Evolutionary conservation across 92 coral and sea anemone genomes (phyloP).

Genomic region (Porites rus): DNA sequence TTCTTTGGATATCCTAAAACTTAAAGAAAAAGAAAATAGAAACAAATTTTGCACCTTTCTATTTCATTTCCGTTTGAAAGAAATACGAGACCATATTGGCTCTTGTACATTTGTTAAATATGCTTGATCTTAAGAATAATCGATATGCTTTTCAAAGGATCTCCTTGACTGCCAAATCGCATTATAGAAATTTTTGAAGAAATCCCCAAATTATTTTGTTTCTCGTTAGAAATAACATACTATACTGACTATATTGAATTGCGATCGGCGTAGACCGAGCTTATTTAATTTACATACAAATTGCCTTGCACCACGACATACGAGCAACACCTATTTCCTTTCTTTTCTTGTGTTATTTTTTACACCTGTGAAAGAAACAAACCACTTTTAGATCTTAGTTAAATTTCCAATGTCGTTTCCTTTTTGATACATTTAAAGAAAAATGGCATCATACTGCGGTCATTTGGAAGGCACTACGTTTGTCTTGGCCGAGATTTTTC

Average conservation of each 20-base stretch:
- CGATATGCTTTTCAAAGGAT: not conserved
- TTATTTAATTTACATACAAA: slow-evolving; percentile 1
- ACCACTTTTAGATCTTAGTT: too few relatives aligned
- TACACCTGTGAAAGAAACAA: not conserved
- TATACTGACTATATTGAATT: too few relatives aligned
- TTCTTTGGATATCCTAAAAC: not conserved
- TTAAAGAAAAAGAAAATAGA: not conserved
- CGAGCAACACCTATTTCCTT: not conserved
- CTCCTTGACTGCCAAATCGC: not conserved
- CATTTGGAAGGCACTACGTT: too few relatives aligned
- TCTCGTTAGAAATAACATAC: too few relatives aligned
- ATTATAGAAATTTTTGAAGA: not conserved
- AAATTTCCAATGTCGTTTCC: not conserved
- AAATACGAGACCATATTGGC: not conserved
- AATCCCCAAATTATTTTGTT: not conserved
- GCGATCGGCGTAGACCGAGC: too few relatives aligned
- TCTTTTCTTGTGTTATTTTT: not conserved
- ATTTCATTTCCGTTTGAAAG: not conserved
- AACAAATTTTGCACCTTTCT: not conserved
- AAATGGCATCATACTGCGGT: too few relatives aligned
- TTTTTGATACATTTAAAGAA: not conserved
- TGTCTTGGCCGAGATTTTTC: not conserved
- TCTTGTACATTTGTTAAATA: not conserved
- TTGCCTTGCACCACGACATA: not conserved
- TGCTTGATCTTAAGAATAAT: not conserved